Conservation (phyloP, 2,113 vertebrate genomes). For the Orthochromis malagaraziensis region DNA sequence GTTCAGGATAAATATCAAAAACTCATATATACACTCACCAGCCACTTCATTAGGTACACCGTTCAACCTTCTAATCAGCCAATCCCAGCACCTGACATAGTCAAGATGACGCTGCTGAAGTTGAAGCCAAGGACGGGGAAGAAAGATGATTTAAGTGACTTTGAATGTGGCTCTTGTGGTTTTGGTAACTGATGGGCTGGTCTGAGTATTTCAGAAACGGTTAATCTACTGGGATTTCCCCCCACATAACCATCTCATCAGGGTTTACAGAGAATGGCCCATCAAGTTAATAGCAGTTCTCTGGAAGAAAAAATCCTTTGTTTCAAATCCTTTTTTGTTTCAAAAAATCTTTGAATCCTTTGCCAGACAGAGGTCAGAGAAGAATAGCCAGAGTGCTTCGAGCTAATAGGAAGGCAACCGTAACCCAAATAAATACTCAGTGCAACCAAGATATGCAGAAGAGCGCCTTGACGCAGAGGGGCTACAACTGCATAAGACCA, state of each 20-base stretch:
- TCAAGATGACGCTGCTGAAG: neutral
- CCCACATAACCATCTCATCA: neutral
- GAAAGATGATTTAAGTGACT: neutral
- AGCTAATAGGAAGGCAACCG: neutral
- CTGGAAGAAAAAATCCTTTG: neutral
- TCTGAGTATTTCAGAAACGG: neutral
- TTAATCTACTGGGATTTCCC: neutral
- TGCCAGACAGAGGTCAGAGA: neutral
- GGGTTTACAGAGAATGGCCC: neutral
- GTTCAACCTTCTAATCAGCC: neutral
- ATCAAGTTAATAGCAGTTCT: neutral
- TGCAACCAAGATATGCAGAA: neutral
- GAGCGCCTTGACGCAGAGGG: neutral
- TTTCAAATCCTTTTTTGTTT: neutral
- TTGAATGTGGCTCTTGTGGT: neutral
- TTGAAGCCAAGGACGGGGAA: neutral
- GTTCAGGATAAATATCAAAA: neutral
- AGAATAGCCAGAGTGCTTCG: neutral
- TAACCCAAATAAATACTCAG: neutral
- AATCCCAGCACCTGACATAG: neutral
- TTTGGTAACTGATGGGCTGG: neutral
- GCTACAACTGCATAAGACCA: neutral
- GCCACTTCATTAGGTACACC: neutral
- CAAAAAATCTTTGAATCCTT: no score
- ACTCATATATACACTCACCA: neutral